These are phyloP conservation scores for Beaufortia kweichowensis DNA, from an alignment of 2,113 vertebrate genomes.

Conservation along the genomic window DNA sequence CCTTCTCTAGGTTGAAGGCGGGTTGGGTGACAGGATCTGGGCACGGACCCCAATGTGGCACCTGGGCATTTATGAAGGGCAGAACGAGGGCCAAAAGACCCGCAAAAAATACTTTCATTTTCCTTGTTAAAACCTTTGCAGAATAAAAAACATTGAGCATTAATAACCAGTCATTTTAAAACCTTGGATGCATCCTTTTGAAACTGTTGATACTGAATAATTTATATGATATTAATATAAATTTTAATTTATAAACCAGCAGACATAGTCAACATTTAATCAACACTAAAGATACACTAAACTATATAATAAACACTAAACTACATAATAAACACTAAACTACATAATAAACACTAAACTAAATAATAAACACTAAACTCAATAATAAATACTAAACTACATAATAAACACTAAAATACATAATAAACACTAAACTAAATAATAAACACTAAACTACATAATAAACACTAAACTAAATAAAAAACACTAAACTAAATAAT, in stretches of 20 bases:
- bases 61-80: conserved; percentile 71
- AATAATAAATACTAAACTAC: too few relatives aligned
- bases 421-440: too few relatives aligned
- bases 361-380: too few relatives aligned
- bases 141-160: neutral
- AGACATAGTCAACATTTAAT: too few relatives aligned
- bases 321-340: too few relatives aligned
- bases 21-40: conserved; percentile 81
- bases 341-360: too few relatives aligned
- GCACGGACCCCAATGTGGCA: conserved; percentile 82
- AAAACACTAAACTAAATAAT: too few relatives aligned
- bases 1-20: conserved; percentile 81
- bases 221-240: neutral
- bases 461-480: too few relatives aligned
- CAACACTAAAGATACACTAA: too few relatives aligned
- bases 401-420: too few relatives aligned
- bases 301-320: too few relatives aligned
- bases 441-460: too few relatives aligned
- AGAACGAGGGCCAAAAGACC: conserved; percentile 57
- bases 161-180: neutral
- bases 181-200: neutral
- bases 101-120: conserved; percentile 59
- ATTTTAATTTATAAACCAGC: neutral
- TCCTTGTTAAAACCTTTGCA: conserved; percentile 10
- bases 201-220: neutral